These are phyloP conservation scores for Rattus rattus DNA, from an alignment of 2,113 vertebrate genomes.

Conservation along the genomic window DNA sequence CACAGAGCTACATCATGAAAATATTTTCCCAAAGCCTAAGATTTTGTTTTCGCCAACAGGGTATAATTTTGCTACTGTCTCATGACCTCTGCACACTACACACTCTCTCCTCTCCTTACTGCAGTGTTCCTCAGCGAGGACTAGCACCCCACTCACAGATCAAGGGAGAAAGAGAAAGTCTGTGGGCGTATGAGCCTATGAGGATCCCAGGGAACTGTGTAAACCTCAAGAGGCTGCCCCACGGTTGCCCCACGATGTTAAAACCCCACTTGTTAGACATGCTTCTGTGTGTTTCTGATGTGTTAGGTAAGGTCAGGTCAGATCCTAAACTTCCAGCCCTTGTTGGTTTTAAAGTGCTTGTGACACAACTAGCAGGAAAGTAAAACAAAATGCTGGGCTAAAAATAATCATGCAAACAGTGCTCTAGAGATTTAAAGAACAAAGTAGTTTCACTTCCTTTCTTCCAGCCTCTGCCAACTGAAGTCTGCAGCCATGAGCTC, in stretches of 20 bases:
- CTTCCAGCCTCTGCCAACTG: background rate
- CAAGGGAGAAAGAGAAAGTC: background rate
- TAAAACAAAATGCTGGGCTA: background rate
- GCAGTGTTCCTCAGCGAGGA: background rate
- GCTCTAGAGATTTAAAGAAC: conserved; percentile 16
- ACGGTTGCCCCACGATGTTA: background rate
- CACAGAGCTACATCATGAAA: background rate
- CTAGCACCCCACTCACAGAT: background rate
- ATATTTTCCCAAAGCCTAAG: background rate
- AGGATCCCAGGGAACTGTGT: background rate
- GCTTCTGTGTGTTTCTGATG: background rate
- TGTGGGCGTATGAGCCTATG: background rate
- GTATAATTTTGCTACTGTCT: background rate
- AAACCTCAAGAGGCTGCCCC: background rate
- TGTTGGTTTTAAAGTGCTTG: background rate
- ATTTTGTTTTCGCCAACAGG: background rate
- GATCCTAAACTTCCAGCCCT: conserved; percentile 7
- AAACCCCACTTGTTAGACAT: background rate
- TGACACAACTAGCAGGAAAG: background rate
- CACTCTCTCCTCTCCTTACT: background rate
- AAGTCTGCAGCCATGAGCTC: background rate
- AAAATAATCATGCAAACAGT: conserved; percentile 60
- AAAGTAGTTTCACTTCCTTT: conserved; percentile 57
- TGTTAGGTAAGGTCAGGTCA: background rate
- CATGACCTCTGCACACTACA: background rate